Percentiles rank a stretch among this genome's conserved stretches.
Evolutionary conservation across 2,113 vertebrate genomes (phyloP).

Genomic region (Hypanus sabinus): DNA sequence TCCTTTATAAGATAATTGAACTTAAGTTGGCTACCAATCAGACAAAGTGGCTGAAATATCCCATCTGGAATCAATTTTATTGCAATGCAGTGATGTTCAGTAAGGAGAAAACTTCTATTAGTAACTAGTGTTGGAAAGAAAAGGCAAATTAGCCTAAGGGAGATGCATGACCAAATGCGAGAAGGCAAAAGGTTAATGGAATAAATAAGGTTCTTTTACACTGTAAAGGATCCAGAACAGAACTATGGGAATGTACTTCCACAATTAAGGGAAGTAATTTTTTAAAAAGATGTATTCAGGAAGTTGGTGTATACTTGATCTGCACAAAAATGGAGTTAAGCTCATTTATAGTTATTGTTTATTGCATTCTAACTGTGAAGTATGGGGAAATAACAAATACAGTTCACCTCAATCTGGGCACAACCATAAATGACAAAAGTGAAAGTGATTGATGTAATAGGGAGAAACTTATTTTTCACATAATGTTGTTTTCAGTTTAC

Average conservation of each 20-base stretch:
- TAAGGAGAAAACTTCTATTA: not conserved
- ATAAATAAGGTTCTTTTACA: not conserved
- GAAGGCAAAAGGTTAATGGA: not conserved
- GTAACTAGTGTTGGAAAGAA: not conserved
- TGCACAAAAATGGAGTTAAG: not conserved
- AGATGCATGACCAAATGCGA: not conserved
- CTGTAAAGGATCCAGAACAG: not conserved
- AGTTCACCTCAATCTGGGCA: not conserved
- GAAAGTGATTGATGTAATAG: not conserved
- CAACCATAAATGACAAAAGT: not conserved
- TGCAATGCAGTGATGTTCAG: not conserved
- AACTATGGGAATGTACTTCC: not conserved
- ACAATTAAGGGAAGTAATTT: not conserved
- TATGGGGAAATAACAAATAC: not conserved
- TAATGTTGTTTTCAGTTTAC: not conserved
- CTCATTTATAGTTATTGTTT: not conserved
- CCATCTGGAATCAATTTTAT: conserved; percentile 27
- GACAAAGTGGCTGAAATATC: conserved; percentile 13
- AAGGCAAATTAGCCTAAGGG: not conserved
- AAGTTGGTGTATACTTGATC: not conserved
- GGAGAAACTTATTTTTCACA: not conserved
- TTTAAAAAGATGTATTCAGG: not conserved
- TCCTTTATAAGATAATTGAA: conserved; percentile 8
- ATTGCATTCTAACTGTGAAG: not conserved
- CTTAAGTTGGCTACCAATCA: not conserved